Percentiles rank a stretch among this genome's conserved stretches.
Conservation (phyloP, 2,113 vertebrate genomes). For the Odocoileus virginianus region DNA sequence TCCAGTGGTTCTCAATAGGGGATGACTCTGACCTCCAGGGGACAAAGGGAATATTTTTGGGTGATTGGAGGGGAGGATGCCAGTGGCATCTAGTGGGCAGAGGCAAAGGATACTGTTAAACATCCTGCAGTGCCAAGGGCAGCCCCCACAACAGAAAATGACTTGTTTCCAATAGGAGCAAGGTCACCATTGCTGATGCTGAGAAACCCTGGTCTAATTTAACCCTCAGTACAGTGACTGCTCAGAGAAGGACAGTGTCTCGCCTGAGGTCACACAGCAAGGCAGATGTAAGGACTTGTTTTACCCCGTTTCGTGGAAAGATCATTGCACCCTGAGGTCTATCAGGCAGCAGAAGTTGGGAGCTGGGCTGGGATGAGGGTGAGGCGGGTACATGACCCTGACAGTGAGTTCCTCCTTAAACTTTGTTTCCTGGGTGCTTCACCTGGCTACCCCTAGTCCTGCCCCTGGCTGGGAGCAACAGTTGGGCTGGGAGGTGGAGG, state of each 20-base stretch:
- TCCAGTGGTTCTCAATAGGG: neutral
- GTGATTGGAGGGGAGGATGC: neutral
- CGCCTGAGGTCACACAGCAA: neutral
- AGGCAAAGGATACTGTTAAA: neutral
- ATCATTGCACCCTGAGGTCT: neutral
- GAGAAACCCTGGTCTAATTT: neutral
- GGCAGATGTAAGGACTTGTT: neutral
- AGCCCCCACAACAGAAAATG: neutral
- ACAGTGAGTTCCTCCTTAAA: neutral
- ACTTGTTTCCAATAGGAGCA: too few species aligned
- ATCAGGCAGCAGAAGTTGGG: neutral
- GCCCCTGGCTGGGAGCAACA: neutral
- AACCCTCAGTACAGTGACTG: neutral
- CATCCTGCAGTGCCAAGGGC: neutral
- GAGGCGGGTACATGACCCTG: rapidly evolving
- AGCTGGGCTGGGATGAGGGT: neutral
- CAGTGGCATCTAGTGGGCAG: too few species aligned
- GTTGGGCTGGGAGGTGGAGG: rapidly evolving
- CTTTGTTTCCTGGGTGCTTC: neutral
- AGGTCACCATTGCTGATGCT: rapidly evolving
- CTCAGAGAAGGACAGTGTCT: neutral
- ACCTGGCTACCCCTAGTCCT: neutral
- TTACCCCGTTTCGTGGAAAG: neutral
- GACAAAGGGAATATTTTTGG: neutral
- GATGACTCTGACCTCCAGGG: neutral